Conservation (phyloP, 1,140 invertebrate genomes). For the Delia radicum region DNA sequence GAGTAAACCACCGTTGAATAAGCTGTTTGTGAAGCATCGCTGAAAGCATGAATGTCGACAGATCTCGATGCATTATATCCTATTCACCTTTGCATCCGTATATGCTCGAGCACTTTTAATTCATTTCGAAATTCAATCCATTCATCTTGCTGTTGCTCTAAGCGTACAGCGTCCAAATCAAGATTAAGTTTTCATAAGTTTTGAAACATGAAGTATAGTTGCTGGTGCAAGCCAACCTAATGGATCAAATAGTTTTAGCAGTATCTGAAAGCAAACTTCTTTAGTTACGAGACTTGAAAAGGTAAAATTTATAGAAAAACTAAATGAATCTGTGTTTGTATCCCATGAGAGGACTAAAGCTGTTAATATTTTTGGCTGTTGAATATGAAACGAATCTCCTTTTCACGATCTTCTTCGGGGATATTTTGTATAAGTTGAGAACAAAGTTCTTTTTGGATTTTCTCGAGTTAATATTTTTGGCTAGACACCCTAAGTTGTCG, state of each 20-base stretch:
- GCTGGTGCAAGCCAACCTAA: background rate
- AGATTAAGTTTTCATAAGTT: background rate
- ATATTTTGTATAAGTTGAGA: background rate
- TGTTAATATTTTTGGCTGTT: background rate
- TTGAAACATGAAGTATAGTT: slow-evolving; percentile 10
- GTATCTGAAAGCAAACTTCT: background rate
- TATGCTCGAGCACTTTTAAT: background rate
- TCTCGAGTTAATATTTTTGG: background rate
- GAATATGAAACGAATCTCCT: background rate
- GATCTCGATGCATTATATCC: background rate
- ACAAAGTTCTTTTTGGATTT: background rate
- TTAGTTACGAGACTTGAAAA: background rate
- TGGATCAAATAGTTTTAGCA: slow-evolving; percentile 4
- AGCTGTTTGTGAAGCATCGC: slow-evolving; percentile 42
- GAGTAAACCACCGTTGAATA: slow-evolving; percentile 44
- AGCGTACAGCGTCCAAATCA: background rate
- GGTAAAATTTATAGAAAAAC: background rate
- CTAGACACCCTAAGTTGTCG: too few species aligned
- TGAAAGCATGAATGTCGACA: slow-evolving; percentile 42
- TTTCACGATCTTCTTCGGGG: background rate
- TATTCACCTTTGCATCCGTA: background rate
- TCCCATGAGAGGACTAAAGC: background rate
- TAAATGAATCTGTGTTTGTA: background rate
- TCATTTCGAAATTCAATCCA: background rate
- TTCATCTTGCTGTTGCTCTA: background rate